These are phyloP conservation scores for Drosophila chauvacae DNA, from an alignment of 1,140 invertebrate genomes.

Conservation along the genomic window DNA sequence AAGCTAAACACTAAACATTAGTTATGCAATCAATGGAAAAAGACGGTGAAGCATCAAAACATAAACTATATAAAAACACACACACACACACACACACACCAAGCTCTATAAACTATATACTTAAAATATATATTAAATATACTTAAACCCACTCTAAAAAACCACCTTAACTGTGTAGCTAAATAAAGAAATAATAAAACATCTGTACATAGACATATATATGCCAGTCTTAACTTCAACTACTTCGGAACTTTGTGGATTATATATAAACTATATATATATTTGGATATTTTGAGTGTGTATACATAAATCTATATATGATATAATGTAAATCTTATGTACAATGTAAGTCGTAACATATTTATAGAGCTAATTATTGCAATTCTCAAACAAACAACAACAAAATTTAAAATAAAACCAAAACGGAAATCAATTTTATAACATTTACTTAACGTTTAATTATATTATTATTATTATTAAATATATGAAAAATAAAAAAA, in stretches of 20 bases:
- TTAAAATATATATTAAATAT: constrained; percentile 41
- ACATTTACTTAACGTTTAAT: constrained; percentile 80
- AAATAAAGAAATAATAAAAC: constrained; percentile 13
- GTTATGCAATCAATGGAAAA: constrained; percentile 82
- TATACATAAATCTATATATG: constrained; percentile 27
- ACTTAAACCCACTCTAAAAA: constrained; percentile 33
- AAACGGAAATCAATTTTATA: constrained; percentile 65
- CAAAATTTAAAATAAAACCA: neutral
- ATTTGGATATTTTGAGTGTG: constrained; percentile 45
- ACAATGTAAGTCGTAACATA: constrained; percentile 58
- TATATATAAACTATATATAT: constrained; percentile 25
- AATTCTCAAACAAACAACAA: constrained; percentile 64
- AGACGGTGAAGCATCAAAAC: constrained; percentile 71
- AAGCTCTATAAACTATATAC: constrained; percentile 43
- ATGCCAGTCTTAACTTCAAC: constrained; percentile 33
- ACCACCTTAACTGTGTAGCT: constrained; percentile 45
- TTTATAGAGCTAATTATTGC: constrained; percentile 76
- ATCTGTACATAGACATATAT: constrained; percentile 36
- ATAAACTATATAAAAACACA: constrained; percentile 29
- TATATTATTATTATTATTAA: constrained; percentile 51
- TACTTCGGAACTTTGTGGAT: constrained; percentile 43
- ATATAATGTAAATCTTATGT: constrained; percentile 20
- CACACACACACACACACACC: constrained; percentile 51
- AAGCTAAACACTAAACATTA: constrained; percentile 57
- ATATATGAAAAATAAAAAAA: constrained; percentile 39